Conservation (phyloP, 1,140 invertebrate species). For the Goniozus legneri region DNA sequence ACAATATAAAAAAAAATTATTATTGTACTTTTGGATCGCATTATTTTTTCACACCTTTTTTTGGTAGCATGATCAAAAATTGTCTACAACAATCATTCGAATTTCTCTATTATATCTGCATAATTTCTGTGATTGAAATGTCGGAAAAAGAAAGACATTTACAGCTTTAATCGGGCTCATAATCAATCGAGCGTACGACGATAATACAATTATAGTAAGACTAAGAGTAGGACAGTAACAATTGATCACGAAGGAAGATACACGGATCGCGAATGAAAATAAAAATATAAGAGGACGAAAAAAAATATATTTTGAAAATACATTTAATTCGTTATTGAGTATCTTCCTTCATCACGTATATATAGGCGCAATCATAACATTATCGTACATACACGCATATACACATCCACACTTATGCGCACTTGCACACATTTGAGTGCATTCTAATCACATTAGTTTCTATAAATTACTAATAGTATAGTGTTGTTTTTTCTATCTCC, state of each 20-base stretch:
- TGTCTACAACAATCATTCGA: background rate
- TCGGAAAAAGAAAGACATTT: no score
- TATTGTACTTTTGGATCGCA: background rate
- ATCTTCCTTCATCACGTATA: constrained; percentile 2
- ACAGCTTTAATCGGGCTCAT: constrained; percentile 17
- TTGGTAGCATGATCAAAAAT: no score
- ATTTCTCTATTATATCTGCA: constrained; percentile 12
- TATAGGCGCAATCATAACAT: constrained; percentile 9
- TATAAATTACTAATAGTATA: constrained; percentile 50
- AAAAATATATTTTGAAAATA: background rate
- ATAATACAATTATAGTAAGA: constrained; percentile 28
- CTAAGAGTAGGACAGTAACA: constrained; percentile 28
- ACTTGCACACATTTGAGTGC: constrained; percentile 26
- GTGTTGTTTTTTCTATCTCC: no score
- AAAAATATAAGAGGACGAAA: no score
- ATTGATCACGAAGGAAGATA: constrained; percentile 16
- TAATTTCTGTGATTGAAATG: no score
- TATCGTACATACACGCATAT: constrained; percentile 20
- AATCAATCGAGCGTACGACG: constrained; percentile 18
- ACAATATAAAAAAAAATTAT: no score
- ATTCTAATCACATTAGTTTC: constrained; percentile 47
- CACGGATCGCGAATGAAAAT: constrained; percentile 8
- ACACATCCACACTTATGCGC: constrained; percentile 23
- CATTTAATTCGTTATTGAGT: constrained; percentile 1
- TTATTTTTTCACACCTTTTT: background rate